phyloP scores from a whole-genome alignment of 2,797 vertebrate genomes.

The Oreortyx pictus region DNA sequence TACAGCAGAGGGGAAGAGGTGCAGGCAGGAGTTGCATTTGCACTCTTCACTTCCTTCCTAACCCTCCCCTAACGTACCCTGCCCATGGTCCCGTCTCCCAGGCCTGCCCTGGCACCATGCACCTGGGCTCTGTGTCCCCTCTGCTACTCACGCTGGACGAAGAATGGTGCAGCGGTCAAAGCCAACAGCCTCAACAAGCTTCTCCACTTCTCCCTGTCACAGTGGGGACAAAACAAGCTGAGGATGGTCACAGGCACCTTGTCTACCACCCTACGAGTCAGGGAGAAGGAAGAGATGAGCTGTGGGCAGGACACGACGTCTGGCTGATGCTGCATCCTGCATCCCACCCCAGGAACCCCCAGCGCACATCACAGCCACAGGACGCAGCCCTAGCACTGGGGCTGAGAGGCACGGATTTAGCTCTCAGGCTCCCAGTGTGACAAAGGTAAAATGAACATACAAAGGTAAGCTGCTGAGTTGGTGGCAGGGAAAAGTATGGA shows the following conservation, averaged over 20 bases:
- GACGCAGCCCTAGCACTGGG: background rate
- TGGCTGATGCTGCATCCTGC: background rate
- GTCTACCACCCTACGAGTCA: accelerated
- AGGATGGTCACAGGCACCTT: background rate
- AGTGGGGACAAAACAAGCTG: background rate
- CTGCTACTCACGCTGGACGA: constrained; percentile 84
- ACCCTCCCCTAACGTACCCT: background rate
- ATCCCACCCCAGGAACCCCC: background rate
- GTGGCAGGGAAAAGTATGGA: background rate
- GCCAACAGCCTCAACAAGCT: constrained; percentile 79
- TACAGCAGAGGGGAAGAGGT: background rate
- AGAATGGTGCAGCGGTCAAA: constrained; percentile 86
- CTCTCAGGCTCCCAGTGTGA: background rate
- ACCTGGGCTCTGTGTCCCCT: background rate
- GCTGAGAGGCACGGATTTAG: background rate
- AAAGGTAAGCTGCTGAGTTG: background rate
- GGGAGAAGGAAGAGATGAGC: background rate
- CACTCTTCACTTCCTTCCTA: background rate
- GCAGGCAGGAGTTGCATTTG: background rate
- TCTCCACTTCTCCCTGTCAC: constrained; percentile 68
- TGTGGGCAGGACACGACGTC: accelerated
- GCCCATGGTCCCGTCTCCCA: background rate
- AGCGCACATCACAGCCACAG: background rate
- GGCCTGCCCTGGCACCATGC: background rate
- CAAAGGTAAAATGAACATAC: background rate